A percentile compares a stretch with the other conserved stretches of the same genome.
phyloP scores from a whole-genome alignment of 2,888 invertebrate species.

The Mimumesa dahlbomi region DNA sequence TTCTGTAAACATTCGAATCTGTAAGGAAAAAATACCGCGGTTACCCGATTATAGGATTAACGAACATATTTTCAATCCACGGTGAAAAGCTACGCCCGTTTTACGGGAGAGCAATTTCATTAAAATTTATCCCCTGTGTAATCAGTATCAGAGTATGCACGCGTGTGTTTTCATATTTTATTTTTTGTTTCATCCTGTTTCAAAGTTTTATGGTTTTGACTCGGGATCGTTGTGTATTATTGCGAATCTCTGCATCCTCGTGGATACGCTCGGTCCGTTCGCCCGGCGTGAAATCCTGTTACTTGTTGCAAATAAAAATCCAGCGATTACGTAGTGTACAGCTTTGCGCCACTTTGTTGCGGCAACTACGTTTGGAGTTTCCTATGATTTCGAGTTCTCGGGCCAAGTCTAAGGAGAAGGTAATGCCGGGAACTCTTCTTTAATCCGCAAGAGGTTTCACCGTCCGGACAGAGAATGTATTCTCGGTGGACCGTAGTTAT shows the following conservation, averaged over 20 bases:
- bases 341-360: not conserved
- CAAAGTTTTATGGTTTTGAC: too few relatives aligned
- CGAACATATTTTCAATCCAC: not conserved
- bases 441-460: conserved; percentile 49
- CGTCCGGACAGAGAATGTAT: conserved; percentile 44
- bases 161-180: too few relatives aligned
- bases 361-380: too few relatives aligned
- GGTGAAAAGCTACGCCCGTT: not conserved
- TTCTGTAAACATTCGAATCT: conserved; percentile 19
- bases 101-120: not conserved
- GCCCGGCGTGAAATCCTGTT: too few relatives aligned
- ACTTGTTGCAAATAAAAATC: too few relatives aligned
- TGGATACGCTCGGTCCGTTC: too few relatives aligned
- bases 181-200: too few relatives aligned
- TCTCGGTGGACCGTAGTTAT: conserved; percentile 54
- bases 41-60: conserved; percentile 13
- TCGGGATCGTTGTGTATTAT: too few relatives aligned
- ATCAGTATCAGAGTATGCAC: too few relatives aligned
- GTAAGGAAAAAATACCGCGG: not conserved
- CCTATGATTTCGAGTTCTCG: conserved; percentile 19
- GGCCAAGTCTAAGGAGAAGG: conserved; percentile 11
- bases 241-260: too few relatives aligned
- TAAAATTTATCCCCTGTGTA: too few relatives aligned
- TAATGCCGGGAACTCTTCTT: conserved; percentile 29
- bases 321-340: too few relatives aligned